A percentile compares a stretch with the other conserved stretches of the same genome.
Conservation (phyloP, 2,113 vertebrate species). For the Cyprinus carpio region DNA sequence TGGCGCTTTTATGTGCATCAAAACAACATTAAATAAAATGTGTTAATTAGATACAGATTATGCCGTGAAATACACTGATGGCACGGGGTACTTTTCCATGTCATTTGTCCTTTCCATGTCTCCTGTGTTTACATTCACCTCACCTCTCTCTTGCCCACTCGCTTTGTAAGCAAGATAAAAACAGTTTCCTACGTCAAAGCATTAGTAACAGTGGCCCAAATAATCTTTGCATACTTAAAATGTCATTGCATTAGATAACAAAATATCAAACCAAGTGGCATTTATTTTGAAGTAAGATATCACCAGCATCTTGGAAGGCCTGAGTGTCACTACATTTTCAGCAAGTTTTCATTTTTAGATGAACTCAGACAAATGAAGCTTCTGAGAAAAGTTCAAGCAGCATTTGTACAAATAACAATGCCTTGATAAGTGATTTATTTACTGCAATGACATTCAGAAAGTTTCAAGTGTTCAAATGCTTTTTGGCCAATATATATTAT, state of each 20-base stretch:
- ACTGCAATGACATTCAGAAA: background rate
- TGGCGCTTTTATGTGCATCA: background rate
- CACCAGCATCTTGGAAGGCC: no score
- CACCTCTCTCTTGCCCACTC: background rate
- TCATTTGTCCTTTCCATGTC: background rate
- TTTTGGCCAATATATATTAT: background rate
- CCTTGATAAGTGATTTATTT: no score
- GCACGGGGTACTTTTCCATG: background rate
- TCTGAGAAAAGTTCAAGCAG: background rate
- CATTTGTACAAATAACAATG: background rate
- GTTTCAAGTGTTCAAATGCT: background rate
- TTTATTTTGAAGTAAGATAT: background rate
- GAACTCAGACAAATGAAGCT: background rate
- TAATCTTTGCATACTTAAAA: background rate
- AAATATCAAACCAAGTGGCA: background rate
- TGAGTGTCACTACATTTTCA: no score
- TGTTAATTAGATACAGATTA: background rate
- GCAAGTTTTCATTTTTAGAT: no score
- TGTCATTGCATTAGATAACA: background rate
- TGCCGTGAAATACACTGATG: background rate
- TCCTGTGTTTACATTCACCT: background rate
- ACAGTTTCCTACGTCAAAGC: background rate
- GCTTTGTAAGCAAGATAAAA: background rate
- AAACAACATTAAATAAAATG: background rate
- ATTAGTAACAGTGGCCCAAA: background rate